A percentile compares a stretch with the other conserved stretches of the same genome.
Evolutionary conservation across 23 tunicate species (phyloP).

Genomic region (Ascidia mentula): DNA sequence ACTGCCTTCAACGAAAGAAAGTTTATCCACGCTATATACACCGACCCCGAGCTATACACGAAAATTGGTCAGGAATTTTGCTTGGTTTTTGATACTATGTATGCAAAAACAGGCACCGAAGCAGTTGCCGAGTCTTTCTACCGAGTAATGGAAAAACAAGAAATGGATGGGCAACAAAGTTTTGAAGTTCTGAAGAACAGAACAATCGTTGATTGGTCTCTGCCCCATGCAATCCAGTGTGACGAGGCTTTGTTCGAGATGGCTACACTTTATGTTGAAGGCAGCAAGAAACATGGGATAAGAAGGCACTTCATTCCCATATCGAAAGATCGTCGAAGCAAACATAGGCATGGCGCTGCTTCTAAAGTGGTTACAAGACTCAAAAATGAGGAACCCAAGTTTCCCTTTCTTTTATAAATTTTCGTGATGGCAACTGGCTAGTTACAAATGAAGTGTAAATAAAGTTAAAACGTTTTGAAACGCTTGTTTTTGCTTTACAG

Average conservation of each 20-base stretch:
- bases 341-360: neutral
- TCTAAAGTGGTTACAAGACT: conserved; percentile 8
- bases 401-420: no score
- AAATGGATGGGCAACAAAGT: conserved; percentile 20
- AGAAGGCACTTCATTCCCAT: conserved; percentile 15
- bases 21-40: neutral
- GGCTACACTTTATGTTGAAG: conserved; percentile 2
- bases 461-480: no score
- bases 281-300: conserved; percentile 13
- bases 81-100: conserved; percentile 28
- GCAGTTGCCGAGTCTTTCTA: conserved; percentile 27
- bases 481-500: no score
- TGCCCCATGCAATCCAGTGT: conserved; percentile 4
- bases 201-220: conserved; percentile 10
- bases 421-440: no score
- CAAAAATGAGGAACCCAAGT: neutral
- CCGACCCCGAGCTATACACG: conserved; percentile 1
- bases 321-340: neutral
- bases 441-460: no score
- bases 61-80: conserved; percentile 19
- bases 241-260: conserved; percentile 10
- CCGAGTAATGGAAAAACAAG: conserved; percentile 14
- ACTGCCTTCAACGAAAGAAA: conserved; percentile 6
- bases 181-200: conserved; percentile 8
- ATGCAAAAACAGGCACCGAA: conserved; percentile 24